Evolutionary conservation across 2,888 invertebrate species (phyloP).

Genomic region (Trachelus troglodyta): DNA sequence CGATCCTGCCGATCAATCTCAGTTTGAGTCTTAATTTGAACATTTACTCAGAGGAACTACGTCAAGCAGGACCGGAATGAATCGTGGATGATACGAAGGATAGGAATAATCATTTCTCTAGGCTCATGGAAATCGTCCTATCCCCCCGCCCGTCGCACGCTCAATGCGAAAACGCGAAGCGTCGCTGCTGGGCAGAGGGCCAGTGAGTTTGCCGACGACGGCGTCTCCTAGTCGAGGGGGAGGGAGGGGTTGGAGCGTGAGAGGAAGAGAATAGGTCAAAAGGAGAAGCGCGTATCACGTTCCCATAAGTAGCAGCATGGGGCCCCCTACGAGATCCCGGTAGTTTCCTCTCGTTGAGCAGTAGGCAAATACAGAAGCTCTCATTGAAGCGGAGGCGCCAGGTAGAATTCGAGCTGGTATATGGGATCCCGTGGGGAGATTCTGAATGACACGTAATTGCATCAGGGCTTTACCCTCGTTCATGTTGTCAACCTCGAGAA

Average conservation of each 20-base stretch:
- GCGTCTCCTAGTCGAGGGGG: background rate
- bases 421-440: conserved; percentile 36
- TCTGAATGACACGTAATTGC: conserved; percentile 50
- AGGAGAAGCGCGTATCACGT: conserved; percentile 49
- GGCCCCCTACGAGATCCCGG: conserved; percentile 25
- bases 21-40: too few relatives aligned
- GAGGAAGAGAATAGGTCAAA: background rate
- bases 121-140: too few relatives aligned
- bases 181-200: too few relatives aligned
- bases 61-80: too few relatives aligned
- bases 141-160: background rate
- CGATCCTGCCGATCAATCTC: too few relatives aligned
- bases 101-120: too few relatives aligned
- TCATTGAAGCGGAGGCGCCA: conserved; percentile 40
- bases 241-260: background rate
- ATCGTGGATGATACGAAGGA: too few relatives aligned
- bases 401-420: conserved; percentile 35
- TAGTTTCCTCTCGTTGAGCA: conserved; percentile 27
- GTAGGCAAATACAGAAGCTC: background rate
- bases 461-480: conserved; percentile 24
- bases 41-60: too few relatives aligned
- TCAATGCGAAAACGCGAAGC: background rate
- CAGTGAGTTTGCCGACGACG: background rate
- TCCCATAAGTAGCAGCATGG: conserved; percentile 55
- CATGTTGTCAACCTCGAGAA: background rate